These are phyloP conservation scores for Lophius piscatorius DNA, from an alignment of 2,113 vertebrate genomes.

Conservation along the genomic window DNA sequence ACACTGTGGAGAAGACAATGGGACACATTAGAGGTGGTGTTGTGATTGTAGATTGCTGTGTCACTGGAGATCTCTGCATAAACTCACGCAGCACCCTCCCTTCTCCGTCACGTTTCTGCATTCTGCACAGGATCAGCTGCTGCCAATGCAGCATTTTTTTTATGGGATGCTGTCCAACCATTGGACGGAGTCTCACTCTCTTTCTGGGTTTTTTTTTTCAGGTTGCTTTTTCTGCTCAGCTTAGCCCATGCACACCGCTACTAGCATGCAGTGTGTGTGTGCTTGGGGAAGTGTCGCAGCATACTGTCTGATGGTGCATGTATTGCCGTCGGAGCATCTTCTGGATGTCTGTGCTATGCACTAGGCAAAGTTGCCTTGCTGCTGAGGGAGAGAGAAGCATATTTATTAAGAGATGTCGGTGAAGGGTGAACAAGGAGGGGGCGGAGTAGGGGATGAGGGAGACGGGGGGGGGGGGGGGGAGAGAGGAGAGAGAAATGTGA, in stretches of 20 bases:
- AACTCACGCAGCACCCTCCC: slow-evolving; percentile 39
- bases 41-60: slow-evolving; percentile 76
- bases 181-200: slow-evolving; percentile 7
- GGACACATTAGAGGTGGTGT: neutral
- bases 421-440: slow-evolving; percentile 73
- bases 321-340: slow-evolving; percentile 36
- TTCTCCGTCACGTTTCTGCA: slow-evolving; percentile 31
- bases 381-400: slow-evolving; percentile 58
- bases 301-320: slow-evolving; percentile 21
- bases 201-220: neutral
- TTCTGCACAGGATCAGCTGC: slow-evolving; percentile 20
- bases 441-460: too few species aligned
- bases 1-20: slow-evolving; percentile 7
- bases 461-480: slow-evolving; percentile 53
- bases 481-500: slow-evolving; percentile 52
- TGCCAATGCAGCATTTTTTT: slow-evolving; percentile 17
- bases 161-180: slow-evolving; percentile 16
- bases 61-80: slow-evolving; percentile 73
- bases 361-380: slow-evolving; percentile 40
- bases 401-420: slow-evolving; percentile 73
- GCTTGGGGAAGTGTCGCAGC: neutral
- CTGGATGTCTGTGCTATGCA: slow-evolving; percentile 11
- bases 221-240: neutral
- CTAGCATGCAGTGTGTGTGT: neutral
- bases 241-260: neutral